These are phyloP conservation scores for Rhinogobio ventralis DNA, from an alignment of 2,797 vertebrate species.

Conservation along the genomic window DNA sequence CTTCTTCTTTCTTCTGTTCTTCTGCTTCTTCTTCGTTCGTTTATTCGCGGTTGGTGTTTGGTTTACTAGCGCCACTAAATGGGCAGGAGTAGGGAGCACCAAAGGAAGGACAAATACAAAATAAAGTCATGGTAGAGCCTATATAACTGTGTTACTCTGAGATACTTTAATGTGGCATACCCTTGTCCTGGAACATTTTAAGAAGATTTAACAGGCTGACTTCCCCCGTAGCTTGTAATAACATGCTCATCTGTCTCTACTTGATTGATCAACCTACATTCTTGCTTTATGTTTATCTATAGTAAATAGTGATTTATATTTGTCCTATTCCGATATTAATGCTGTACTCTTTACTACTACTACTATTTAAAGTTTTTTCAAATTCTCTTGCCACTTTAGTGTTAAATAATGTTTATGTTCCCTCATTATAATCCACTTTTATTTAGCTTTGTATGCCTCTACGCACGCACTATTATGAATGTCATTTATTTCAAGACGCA, in stretches of 20 bases:
- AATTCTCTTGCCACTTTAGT: neutral
- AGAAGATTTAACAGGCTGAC: neutral
- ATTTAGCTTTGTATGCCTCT: neutral
- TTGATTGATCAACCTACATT: neutral
- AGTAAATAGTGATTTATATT: neutral
- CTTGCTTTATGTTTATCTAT: neutral
- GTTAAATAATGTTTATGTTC: neutral
- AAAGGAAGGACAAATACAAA: neutral
- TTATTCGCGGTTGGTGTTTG: neutral
- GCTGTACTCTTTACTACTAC: neutral
- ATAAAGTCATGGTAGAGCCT: too few relatives aligned
- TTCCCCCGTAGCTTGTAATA: neutral
- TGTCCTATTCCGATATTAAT: neutral
- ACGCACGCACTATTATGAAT: neutral
- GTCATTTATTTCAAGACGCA: neutral
- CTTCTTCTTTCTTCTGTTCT: neutral
- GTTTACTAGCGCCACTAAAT: neutral
- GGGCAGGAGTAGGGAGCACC: neutral
- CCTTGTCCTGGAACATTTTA: neutral
- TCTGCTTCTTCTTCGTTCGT: neutral
- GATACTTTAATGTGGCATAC: neutral
- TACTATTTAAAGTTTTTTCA: neutral
- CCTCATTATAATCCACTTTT: neutral
- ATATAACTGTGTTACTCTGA: neutral
- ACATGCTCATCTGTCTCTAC: neutral